Evolutionary conservation across 2,113 vertebrate genomes (phyloP).

Genomic region (Tachysurus vachellii): DNA sequence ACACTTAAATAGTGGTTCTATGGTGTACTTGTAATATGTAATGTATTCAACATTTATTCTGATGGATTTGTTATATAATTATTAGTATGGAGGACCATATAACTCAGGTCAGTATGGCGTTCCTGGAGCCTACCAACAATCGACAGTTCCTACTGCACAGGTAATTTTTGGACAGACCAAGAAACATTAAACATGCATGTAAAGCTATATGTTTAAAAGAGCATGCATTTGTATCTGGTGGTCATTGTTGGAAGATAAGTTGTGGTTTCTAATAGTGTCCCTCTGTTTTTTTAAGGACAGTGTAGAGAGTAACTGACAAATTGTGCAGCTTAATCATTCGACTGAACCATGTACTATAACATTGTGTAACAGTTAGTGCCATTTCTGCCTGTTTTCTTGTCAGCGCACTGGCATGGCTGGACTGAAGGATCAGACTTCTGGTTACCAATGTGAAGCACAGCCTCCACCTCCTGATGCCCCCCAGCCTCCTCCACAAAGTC

Average conservation of each 20-base stretch:
- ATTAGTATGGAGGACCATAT: slow-evolving; percentile 77
- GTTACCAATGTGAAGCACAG: slow-evolving; percentile 70
- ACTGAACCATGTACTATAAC: neutral
- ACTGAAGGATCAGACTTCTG: slow-evolving; percentile 71
- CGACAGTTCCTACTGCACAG: slow-evolving; percentile 75
- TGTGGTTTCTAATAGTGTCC: neutral
- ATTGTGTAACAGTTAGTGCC: neutral
- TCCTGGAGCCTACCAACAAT: slow-evolving; percentile 68
- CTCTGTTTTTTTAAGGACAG: neutral
- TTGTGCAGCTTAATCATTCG: neutral
- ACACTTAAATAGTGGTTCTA: neutral
- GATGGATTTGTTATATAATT: slow-evolving; percentile 11
- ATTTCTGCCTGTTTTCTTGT: neutral
- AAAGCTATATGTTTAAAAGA: neutral
- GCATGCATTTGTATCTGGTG: neutral
- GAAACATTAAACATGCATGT: neutral
- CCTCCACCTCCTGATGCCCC: slow-evolving; percentile 64
- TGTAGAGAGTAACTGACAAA: neutral
- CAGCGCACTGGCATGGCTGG: slow-evolving; percentile 71
- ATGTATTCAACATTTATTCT: neutral
- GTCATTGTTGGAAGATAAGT: neutral
- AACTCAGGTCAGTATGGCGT: slow-evolving; percentile 81
- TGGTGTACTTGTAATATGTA: slow-evolving; percentile 42
- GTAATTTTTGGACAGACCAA: slow-evolving; percentile 45
- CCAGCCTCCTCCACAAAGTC: slow-evolving; percentile 70